A percentile compares a stretch with the other conserved stretches of the same genome.
phyloP scores from a whole-genome alignment of 92 coral and sea anemone genomes.

The Parazoanthus atlanticus region DNA sequence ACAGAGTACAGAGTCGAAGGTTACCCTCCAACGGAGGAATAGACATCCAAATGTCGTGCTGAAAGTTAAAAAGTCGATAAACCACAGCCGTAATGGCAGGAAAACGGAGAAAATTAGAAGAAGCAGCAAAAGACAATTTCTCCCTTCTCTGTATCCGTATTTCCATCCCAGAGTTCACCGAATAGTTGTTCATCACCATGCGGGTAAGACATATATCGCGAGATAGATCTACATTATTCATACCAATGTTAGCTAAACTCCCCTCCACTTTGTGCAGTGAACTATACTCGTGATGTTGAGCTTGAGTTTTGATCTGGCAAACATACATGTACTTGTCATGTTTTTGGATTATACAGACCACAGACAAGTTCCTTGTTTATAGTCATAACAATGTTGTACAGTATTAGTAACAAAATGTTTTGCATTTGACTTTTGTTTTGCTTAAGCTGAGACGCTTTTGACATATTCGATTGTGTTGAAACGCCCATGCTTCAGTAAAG shows the following conservation, averaged over 20 bases:
- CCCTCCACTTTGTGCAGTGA: constrained; percentile 19
- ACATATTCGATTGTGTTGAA: background rate
- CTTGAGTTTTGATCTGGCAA: background rate
- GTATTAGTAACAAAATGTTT: background rate
- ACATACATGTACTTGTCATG: background rate
- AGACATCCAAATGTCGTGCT: background rate
- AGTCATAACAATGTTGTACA: background rate
- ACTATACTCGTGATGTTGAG: background rate
- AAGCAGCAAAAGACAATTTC: constrained; percentile 41
- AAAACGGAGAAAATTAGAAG: background rate
- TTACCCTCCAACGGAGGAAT: background rate
- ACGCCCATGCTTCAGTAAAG: background rate
- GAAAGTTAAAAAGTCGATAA: background rate
- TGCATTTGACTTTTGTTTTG: background rate
- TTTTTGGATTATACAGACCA: background rate
- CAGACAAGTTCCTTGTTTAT: background rate
- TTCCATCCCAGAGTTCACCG: constrained; percentile 78
- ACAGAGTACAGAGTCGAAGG: background rate
- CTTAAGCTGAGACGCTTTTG: background rate
- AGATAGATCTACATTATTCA: background rate
- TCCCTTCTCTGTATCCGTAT: constrained; percentile 45
- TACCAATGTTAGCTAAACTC: background rate
- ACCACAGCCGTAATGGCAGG: background rate
- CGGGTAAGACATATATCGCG: constrained; percentile 64
- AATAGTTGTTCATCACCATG: constrained; percentile 92